Conservation (phyloP, 2,113 vertebrate species). For the Calidris pugnax region DNA sequence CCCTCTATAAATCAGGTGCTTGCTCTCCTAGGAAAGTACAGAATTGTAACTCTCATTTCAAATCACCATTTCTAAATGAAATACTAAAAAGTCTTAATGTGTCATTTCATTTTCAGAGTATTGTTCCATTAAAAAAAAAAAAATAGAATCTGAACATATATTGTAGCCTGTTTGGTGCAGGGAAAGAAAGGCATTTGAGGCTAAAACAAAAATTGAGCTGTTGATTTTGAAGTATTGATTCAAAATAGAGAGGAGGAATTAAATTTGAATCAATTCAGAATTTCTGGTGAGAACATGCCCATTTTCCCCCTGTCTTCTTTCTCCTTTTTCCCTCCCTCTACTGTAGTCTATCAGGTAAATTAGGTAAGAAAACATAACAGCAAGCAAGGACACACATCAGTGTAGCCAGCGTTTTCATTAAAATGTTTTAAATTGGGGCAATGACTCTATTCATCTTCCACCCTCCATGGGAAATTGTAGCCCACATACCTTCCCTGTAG, state of each 20-base stretch:
- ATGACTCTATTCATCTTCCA: constrained; percentile 38
- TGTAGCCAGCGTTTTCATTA: constrained; percentile 42
- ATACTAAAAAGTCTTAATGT: background rate
- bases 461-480: fast-evolving
- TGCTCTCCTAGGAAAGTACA: background rate
- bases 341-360: constrained; percentile 42
- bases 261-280: constrained; percentile 40
- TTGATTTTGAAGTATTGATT: constrained; percentile 46
- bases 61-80: background rate
- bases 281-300: background rate
- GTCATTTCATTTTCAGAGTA: constrained; percentile 23
- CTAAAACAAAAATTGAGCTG: background rate
- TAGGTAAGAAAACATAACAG: constrained; percentile 42
- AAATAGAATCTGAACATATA: background rate
- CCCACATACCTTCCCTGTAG: background rate
- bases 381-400: constrained; percentile 36
- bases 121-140: background rate
- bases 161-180: background rate
- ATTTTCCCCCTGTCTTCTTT: constrained; percentile 8
- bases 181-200: background rate
- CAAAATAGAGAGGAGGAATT: constrained; percentile 33
- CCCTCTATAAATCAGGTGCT: background rate
- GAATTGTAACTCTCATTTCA: background rate
- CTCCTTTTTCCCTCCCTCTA: background rate
- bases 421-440: constrained; percentile 48